Evolutionary conservation across 2,113 vertebrate genomes (phyloP).

Genomic region (Poeciliopsis prolifica): DNA sequence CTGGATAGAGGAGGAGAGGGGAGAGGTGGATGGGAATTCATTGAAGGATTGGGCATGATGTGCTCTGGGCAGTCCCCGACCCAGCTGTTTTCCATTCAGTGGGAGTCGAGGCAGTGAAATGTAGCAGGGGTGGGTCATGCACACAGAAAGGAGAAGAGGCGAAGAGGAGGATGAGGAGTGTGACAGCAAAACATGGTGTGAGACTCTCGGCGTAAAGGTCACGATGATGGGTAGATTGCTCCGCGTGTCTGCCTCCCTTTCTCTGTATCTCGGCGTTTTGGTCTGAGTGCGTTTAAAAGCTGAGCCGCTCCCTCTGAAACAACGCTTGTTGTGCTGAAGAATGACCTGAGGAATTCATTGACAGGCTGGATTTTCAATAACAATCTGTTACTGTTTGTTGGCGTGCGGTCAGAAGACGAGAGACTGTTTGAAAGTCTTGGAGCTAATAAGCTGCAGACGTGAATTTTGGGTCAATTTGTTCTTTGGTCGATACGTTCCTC

Average conservation of each 20-base stretch:
- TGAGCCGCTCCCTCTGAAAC: neutral
- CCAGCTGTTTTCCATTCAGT: conserved; percentile 79
- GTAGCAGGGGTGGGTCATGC: conserved; percentile 60
- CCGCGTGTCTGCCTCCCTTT: conserved; percentile 18
- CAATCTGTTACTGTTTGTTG: neutral
- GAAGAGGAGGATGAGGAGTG: conserved; percentile 46
- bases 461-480: neutral
- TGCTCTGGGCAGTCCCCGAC: conserved; percentile 69
- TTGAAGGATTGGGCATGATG: conserved; percentile 76
- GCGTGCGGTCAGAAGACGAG: neutral
- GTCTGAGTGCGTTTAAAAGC: conserved; percentile 6
- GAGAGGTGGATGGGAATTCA: conserved; percentile 71
- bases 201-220: conserved; percentile 59
- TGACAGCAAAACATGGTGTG: conserved; percentile 55
- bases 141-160: conserved; percentile 48
- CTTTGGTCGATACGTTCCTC: neutral
- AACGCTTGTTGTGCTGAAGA: neutral
- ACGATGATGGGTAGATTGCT: conserved; percentile 22
- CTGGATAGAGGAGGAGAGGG: conserved; percentile 65
- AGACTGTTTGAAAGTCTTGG: neutral
- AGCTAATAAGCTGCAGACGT: neutral
- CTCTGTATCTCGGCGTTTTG: conserved; percentile 2
- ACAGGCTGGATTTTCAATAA: neutral
- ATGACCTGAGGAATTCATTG: neutral
- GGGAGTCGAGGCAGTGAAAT: conserved; percentile 65